These are phyloP conservation scores for Myotis davidii DNA, from an alignment of 2,113 vertebrate genomes.

Conservation along the genomic window DNA sequence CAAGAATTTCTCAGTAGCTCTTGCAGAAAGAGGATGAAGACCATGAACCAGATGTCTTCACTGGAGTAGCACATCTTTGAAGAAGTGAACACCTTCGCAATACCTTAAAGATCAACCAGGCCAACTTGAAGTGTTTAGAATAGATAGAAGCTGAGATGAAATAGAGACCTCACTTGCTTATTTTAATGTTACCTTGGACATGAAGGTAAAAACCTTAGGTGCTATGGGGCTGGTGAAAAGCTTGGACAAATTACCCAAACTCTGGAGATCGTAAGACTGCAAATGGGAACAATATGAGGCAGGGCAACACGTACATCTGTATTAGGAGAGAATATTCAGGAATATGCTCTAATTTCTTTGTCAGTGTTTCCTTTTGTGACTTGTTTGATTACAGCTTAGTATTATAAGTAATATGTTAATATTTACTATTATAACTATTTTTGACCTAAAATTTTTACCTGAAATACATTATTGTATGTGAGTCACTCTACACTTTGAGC, in stretches of 20 bases:
- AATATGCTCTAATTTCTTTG: background rate
- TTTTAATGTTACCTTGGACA: conserved; percentile 29
- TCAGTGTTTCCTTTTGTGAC: conserved; percentile 33
- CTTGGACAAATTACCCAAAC: conserved; percentile 58
- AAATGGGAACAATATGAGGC: conserved; percentile 45
- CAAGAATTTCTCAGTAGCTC: background rate
- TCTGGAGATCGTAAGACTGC: background rate
- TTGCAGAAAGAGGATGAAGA: background rate
- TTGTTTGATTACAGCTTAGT: background rate
- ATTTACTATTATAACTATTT: conserved; percentile 24
- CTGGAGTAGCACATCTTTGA: background rate
- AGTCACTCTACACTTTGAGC: background rate
- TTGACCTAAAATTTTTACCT: background rate
- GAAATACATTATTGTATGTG: background rate
- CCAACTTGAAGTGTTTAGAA: background rate
- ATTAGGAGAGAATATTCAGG: background rate
- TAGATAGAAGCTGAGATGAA: conserved; percentile 31
- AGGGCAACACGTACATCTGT: background rate
- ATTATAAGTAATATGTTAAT: background rate
- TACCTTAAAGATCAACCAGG: background rate
- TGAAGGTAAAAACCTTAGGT: conserved; percentile 39
- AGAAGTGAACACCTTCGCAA: conserved; percentile 9
- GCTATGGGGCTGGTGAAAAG: conserved; percentile 50
- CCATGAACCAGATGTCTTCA: background rate
- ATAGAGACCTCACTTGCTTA: conserved; percentile 16